A percentile compares a stretch with the other conserved stretches of the same genome.
phyloP scores from a whole-genome alignment of 2,113 vertebrate genomes.

The Heptranchias perlo region DNA sequence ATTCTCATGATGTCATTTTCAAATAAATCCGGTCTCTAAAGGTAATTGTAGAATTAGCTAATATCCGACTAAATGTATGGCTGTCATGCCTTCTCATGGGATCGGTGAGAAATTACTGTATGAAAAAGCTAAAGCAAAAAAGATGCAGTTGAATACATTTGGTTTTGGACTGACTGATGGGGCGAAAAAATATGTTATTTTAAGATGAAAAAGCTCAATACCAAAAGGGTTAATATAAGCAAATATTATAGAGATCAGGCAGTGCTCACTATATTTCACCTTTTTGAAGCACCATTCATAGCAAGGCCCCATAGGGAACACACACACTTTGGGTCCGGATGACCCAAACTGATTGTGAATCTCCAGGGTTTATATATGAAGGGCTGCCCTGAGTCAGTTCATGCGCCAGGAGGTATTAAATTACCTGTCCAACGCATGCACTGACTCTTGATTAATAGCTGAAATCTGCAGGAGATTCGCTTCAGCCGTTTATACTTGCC shows the following conservation, averaged over 20 bases:
- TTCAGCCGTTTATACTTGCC: constrained; percentile 31
- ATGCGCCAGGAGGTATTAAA: constrained; percentile 33
- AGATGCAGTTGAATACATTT: not conserved
- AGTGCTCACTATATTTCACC: not conserved
- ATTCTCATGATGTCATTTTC: not conserved
- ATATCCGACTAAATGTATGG: not conserved
- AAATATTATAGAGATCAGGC: not conserved
- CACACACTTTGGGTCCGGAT: constrained; percentile 21
- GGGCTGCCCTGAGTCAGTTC: constrained; percentile 33
- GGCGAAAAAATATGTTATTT: not conserved
- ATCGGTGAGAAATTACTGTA: not conserved
- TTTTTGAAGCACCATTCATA: not conserved
- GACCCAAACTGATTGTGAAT: constrained; percentile 29
- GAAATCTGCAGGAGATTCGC: constrained; percentile 25
- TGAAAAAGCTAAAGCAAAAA: not conserved
- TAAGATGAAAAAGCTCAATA: not conserved
- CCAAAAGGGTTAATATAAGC: constrained; percentile 24
- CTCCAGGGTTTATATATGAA: constrained; percentile 26
- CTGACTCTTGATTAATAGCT: constrained; percentile 38
- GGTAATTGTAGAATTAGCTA: constrained; percentile 30
- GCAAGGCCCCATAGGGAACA: not conserved
- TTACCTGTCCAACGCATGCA: constrained; percentile 32
- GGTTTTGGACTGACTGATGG: not conserved
- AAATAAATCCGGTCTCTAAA: not conserved
- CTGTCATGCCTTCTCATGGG: not conserved